Evolutionary conservation across 2,113 vertebrate species (phyloP).

Genomic region (Lipotes vexillifer): DNA sequence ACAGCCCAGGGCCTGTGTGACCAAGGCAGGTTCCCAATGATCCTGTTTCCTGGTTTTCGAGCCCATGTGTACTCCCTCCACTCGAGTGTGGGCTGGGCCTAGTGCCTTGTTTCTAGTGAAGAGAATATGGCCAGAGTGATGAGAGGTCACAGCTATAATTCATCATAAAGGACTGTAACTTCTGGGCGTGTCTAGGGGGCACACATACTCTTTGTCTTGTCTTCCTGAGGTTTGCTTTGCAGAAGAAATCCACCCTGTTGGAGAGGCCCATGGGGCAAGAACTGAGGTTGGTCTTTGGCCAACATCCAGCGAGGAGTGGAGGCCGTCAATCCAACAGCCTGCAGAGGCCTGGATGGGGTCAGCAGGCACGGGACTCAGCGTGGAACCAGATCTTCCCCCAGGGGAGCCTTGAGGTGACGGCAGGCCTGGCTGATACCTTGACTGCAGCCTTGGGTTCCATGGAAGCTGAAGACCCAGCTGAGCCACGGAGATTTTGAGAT

Average conservation of each 20-base stretch:
- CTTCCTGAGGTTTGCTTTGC: background rate
- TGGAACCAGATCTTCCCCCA: background rate
- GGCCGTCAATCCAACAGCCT: background rate
- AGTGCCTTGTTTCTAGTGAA: background rate
- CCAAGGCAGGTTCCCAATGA: background rate
- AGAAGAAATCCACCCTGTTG: background rate
- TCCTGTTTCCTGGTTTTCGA: background rate
- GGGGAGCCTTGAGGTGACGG: background rate
- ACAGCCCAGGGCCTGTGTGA: background rate
- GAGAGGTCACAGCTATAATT: background rate
- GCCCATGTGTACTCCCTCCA: accelerated
- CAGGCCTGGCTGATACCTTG: background rate
- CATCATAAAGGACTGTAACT: background rate
- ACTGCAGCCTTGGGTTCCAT: background rate
- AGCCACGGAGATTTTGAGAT: background rate
- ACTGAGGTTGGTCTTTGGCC: background rate
- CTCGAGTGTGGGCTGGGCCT: background rate
- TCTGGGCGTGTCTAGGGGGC: background rate
- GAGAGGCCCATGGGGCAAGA: background rate
- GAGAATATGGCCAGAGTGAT: accelerated
- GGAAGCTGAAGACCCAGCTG: background rate
- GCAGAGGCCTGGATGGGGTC: background rate
- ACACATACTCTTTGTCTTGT: background rate
- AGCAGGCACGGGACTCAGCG: accelerated
- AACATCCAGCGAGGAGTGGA: background rate